These are phyloP conservation scores for Panthera tigris DNA, from an alignment of 2,113 vertebrate genomes.

Conservation along the genomic window DNA sequence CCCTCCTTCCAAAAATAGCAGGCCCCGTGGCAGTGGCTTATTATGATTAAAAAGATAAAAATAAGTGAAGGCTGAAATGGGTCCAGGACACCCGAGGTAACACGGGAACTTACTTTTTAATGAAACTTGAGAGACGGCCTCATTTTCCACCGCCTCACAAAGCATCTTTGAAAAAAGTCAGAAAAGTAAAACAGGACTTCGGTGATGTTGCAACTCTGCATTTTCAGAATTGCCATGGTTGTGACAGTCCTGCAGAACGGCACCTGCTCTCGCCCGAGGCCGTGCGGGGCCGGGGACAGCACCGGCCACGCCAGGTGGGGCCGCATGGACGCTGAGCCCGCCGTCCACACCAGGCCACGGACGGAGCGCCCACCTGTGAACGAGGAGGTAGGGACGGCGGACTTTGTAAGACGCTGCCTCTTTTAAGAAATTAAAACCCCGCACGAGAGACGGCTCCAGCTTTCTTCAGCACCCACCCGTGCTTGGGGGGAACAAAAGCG, in stretches of 20 bases:
- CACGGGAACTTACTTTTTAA: constrained; percentile 79
- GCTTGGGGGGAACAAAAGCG: not conserved
- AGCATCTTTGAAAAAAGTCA: constrained; percentile 32
- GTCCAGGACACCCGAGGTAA: constrained; percentile 83
- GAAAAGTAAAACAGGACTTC: not conserved
- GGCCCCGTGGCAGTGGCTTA: constrained; percentile 79
- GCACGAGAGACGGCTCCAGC: not conserved
- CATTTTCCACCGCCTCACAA: constrained; percentile 81
- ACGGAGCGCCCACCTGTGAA: accelerated
- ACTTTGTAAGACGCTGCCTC: not conserved
- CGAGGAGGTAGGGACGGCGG: not conserved
- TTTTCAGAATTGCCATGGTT: not conserved
- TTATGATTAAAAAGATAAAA: constrained; percentile 87
- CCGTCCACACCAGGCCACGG: accelerated
- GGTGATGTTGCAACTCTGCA: not conserved
- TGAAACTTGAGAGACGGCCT: constrained; percentile 79
- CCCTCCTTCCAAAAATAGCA: constrained; percentile 85
- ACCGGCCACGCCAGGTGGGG: accelerated
- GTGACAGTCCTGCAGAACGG: not conserved
- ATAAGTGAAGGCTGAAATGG: constrained; percentile 83
- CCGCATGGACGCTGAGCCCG: accelerated
- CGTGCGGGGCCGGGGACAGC: not conserved
- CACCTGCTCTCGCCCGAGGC: not conserved
- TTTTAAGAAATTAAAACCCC: not conserved
- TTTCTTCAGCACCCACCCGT: not conserved